Evolutionary conservation across 2,888 invertebrate species (phyloP), one percentile per base, ranked within the genome.

Genomic region (Ligdia adustata): DNA sequence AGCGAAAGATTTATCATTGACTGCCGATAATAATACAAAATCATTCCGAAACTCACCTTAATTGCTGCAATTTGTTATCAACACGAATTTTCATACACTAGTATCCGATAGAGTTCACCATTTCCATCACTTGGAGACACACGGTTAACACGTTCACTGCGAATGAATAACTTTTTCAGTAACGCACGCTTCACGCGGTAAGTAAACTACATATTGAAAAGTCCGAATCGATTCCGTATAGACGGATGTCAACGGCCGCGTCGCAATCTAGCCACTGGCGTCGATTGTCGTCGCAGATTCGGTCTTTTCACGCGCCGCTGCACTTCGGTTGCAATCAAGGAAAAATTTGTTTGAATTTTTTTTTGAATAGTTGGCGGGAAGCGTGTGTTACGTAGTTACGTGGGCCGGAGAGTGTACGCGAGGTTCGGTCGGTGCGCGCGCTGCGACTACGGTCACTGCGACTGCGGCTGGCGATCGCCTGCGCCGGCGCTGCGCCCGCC

Each of bases 281-380:
- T 59, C 71, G 64, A 72, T 76, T 75, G 81, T 77, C 75, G 73
- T 70, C 66, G 66, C 64, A 69, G 70, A 73, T 79, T 82, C 76
- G 72, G 75, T 70, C 69, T 72, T 68, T 78, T 74, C 64, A 75
- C 86, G 88, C 79, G 66, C 78, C 69, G 79, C 61, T 86, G 87
- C 77, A 75, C 79, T 68, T 71, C 69, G 66, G 71, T 82, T 75
- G 83, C 81, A 79, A 79, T 69, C 62, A 72, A 64, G 64, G 67
- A 72, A 43, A 44, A 39, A 37, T 41, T 47, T 74, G 70, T 71
- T 71, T 28, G 44, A 68, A 73, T 74, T 72, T 72, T 61, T 71
- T 69, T 88, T 86, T 79, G 77, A 87, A 85, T 66, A 66, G 24
- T 22, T 79, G 82, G 88, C 87, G 87, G 87, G 83, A 79, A 76